phyloP scores from a whole-genome alignment of 2,797 vertebrate genomes.

The Podargus strigoides region DNA sequence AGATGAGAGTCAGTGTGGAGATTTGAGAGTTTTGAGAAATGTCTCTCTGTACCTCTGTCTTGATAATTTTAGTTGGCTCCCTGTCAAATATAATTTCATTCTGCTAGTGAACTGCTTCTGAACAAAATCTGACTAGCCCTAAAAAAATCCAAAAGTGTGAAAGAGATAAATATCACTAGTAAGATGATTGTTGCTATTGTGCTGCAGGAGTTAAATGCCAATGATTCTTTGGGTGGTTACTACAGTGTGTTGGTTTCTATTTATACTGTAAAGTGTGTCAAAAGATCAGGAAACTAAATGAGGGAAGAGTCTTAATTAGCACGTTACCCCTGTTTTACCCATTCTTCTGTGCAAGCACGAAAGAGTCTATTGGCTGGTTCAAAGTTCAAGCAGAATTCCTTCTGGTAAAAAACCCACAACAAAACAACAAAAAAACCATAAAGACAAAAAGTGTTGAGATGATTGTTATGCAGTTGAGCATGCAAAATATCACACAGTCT shows the following conservation, averaged over 20 bases:
- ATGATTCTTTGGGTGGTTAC: not conserved
- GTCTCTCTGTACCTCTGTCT: not conserved
- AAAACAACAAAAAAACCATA: too few relatives aligned
- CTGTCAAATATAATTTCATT: not conserved
- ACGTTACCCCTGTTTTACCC: not conserved
- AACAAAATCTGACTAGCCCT: not conserved
- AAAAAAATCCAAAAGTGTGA: not conserved
- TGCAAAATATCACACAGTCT: not conserved
- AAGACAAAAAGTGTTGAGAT: not conserved
- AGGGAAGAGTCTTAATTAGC: not conserved
- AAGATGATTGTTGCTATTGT: not conserved
- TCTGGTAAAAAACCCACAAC: not conserved
- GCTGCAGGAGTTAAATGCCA: not conserved
- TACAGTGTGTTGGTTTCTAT: not conserved
- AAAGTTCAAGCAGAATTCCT: not conserved
- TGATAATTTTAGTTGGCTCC: not conserved
- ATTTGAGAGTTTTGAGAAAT: not conserved
- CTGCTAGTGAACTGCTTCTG: not conserved
- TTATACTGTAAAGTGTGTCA: not conserved
- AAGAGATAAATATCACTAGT: not conserved
- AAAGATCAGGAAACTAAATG: not conserved
- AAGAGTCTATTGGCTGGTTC: not conserved
- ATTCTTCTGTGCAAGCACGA: not conserved
- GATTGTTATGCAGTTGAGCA: not conserved
- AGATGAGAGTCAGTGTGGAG: not conserved